A percentile compares a stretch with the other conserved stretches of the same genome.
phyloP scores from a whole-genome alignment of 2,888 invertebrate genomes.

The Rhogogaster chlorosoma region DNA sequence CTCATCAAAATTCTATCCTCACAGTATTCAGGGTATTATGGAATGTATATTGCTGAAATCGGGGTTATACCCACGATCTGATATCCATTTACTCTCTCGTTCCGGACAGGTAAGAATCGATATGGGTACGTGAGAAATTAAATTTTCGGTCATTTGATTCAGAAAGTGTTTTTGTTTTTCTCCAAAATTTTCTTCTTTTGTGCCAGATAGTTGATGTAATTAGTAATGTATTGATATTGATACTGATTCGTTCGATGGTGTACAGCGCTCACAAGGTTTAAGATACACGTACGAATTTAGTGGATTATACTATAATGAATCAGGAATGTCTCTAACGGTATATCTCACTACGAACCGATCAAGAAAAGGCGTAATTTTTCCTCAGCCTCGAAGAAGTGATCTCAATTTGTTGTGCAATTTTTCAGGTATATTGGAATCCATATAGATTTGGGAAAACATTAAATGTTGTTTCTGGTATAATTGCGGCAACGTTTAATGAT shows the following conservation, averaged over 20 bases:
- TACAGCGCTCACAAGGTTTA: no score
- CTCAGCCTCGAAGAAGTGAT: background rate
- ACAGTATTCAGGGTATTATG: background rate
- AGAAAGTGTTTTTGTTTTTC: background rate
- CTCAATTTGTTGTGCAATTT: background rate
- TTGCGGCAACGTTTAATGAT: background rate
- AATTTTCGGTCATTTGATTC: background rate
- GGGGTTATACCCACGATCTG: background rate
- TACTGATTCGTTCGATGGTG: no score
- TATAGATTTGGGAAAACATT: background rate
- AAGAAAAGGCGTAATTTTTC: background rate
- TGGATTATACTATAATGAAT: background rate
- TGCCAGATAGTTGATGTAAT: no score
- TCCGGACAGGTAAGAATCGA: background rate
- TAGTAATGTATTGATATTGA: no score
- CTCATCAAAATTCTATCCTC: background rate
- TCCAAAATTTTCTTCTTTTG: no score
- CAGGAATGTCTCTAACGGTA: background rate
- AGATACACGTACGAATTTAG: no score
- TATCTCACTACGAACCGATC: background rate
- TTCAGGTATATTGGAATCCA: background rate
- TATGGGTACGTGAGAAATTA: background rate
- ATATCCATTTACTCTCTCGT: background rate
- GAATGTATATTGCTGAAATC: background rate
- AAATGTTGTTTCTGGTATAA: background rate